A percentile compares a stretch with the other conserved stretches of the same genome.
These are phyloP conservation scores for Enteromius anoplus DNA, from an alignment of 2,797 vertebrate genomes.

Conservation along the genomic window DNA sequence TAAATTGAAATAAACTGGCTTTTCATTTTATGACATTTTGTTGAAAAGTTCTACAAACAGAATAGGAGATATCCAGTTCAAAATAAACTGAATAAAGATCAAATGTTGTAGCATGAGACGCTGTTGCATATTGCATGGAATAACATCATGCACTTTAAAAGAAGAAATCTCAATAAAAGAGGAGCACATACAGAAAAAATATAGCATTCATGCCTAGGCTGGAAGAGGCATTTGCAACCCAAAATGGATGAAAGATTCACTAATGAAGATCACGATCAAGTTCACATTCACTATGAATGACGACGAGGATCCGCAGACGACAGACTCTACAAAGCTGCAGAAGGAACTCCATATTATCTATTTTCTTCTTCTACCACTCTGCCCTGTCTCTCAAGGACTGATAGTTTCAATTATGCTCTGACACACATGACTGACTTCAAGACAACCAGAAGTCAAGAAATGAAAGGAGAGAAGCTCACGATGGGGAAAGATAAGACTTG, in stretches of 20 bases:
- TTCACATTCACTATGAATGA: slow-evolving; percentile 58
- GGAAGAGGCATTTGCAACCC: slow-evolving; percentile 10
- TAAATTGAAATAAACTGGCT: neutral
- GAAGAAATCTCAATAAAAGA: neutral
- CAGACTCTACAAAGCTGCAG: slow-evolving; percentile 55
- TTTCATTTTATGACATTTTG: neutral
- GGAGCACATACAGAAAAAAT: neutral
- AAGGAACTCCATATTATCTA: slow-evolving; percentile 39
- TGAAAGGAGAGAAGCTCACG: slow-evolving; percentile 46
- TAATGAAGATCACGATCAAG: slow-evolving; percentile 36
- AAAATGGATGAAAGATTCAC: slow-evolving; percentile 29
- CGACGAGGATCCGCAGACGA: slow-evolving; percentile 32
- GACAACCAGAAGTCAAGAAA: neutral
- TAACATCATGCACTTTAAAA: slow-evolving; percentile 6
- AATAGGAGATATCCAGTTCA: neutral
- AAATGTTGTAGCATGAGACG: neutral
- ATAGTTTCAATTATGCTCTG: neutral
- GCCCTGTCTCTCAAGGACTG: neutral
- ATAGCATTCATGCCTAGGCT: slow-evolving; percentile 19
- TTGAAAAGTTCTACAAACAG: neutral
- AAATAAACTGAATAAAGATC: slow-evolving; percentile 7
- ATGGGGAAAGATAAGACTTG: slow-evolving; percentile 63
- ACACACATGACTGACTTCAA: slow-evolving; percentile 23
- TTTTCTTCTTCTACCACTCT: neutral
- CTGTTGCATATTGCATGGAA: neutral